A percentile compares a stretch with the other conserved stretches of the same genome.
Conservation (phyloP, 1,140 invertebrate genomes). For the Drosophila arawakana region DNA sequence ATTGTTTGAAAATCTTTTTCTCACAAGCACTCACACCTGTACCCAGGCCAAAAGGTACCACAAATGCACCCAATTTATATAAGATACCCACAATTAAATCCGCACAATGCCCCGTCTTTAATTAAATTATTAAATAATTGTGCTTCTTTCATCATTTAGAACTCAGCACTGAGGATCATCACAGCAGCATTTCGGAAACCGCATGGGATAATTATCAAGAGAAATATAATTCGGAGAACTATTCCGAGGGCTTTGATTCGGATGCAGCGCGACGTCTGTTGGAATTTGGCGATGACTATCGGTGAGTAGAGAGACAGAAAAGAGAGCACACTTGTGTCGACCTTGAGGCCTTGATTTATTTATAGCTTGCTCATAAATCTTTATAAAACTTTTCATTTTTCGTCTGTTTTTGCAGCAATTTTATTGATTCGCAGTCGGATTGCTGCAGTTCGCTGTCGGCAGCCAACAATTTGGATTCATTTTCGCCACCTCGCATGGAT, state of each 20-base stretch:
- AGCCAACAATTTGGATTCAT: constrained; percentile 87
- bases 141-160: constrained; percentile 45
- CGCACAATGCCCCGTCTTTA: neutral
- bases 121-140: neutral
- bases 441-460: constrained; percentile 91
- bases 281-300: constrained; percentile 96
- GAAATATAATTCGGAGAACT: constrained; percentile 95
- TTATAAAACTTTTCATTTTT: constrained; percentile 13
- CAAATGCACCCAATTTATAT: constrained; percentile 47
- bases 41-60: constrained; percentile 75
- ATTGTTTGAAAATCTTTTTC: constrained; percentile 47
- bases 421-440: constrained; percentile 94
- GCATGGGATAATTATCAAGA: constrained; percentile 95
- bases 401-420: constrained; percentile 83
- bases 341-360: constrained; percentile 53
- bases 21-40: constrained; percentile 81
- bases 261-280: constrained; percentile 92
- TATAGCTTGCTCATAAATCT: constrained; percentile 51
- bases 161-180: constrained; percentile 87
- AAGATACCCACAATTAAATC: neutral
- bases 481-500: constrained; percentile 85
- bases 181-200: constrained; percentile 93
- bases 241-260: constrained; percentile 95
- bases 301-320: constrained; percentile 85
- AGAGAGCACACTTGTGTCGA: no score